Base-by-base conservation (phyloP, 2,888 invertebrate species). In the Drosophila yooni region DNA sequence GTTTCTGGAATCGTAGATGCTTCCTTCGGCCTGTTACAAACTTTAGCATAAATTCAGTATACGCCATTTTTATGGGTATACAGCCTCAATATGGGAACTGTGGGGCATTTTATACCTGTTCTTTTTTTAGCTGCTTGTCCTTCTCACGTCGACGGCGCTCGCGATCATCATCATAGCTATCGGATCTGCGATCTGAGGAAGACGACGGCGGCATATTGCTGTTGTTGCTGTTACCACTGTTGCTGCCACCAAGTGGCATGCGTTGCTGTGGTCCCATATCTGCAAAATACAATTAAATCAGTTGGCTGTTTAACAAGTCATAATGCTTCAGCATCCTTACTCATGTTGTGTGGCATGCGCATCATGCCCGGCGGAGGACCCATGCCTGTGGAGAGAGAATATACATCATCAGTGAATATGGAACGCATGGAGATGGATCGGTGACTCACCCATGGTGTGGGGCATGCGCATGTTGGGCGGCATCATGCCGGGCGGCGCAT, bases 121-220 rank as follows among this genome's bases (percentile, higher is more conserved):
- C 94, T 38, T 94, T 92, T 2, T 94, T 94, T 1, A 94, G 91
- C 7, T 94, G 95, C 40, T 92, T 90, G 38, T 94, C 94, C 48
- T 94, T 92, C 0, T 94, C 94, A 2, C 94, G 87, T 5, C 90
- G 76, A 34, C 88, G 63, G 0, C 88, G 74, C 48, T 88, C 88
- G 18, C 88, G 88, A 34, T 88, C 87, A 46, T 88, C 87, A 18
- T 88, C 87, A 38, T 79, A 85, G 61, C 62, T 38, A 10, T 76
- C 79, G 2, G 73, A 62, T 64, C 80, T 54, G 18, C 84, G 88
- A 56, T 88, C 88, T 40, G 66, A 57, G 21, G 70, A 63, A 18
- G 76, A 54, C 21, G 81, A 67, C 18, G 76, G n/a, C 13, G 62
- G 21, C 60, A 84, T 43, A 56, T 74, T 83, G 66, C 33, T 71